These are phyloP conservation scores for Cylindroiulus punctatus DNA, from an alignment of 2,888 invertebrate species.

Conservation along the genomic window DNA sequence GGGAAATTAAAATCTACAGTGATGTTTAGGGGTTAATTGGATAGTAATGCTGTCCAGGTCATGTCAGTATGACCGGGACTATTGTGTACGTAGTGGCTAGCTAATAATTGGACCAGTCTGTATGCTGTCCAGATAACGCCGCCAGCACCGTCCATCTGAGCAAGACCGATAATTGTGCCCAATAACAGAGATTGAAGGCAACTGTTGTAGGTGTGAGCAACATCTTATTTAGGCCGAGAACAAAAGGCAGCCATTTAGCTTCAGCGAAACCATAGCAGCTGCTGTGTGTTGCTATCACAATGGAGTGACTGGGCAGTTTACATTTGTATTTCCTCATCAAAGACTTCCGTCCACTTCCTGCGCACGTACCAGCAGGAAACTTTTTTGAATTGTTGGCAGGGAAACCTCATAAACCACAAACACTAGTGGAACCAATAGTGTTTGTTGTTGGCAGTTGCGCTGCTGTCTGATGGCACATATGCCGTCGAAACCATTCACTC, in stretches of 20 bases:
- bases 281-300: neutral
- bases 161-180: slow-evolving; percentile 4
- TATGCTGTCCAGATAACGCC: neutral
- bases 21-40: neutral
- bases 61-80: neutral
- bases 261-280: neutral
- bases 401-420: slow-evolving; percentile 45
- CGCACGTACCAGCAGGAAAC: slow-evolving; percentile 42
- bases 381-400: slow-evolving; percentile 36
- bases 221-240: neutral
- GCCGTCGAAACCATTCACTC: neutral
- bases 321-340: slow-evolving; percentile 43
- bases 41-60: neutral
- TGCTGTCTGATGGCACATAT: neutral
- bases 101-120: neutral
- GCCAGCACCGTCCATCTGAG: neutral
- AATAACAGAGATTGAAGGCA: neutral
- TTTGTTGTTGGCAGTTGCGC: neutral
- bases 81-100: neutral
- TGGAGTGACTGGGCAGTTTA: slow-evolving; percentile 30
- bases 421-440: slow-evolving; percentile 33
- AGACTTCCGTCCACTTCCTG: slow-evolving; percentile 39
- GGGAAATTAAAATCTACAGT: too few species aligned
- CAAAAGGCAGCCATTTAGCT: slow-evolving; percentile 15
- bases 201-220: neutral